These are phyloP conservation scores for Carassius gibelio DNA, from an alignment of 2,113 vertebrate species.

Conservation along the genomic window DNA sequence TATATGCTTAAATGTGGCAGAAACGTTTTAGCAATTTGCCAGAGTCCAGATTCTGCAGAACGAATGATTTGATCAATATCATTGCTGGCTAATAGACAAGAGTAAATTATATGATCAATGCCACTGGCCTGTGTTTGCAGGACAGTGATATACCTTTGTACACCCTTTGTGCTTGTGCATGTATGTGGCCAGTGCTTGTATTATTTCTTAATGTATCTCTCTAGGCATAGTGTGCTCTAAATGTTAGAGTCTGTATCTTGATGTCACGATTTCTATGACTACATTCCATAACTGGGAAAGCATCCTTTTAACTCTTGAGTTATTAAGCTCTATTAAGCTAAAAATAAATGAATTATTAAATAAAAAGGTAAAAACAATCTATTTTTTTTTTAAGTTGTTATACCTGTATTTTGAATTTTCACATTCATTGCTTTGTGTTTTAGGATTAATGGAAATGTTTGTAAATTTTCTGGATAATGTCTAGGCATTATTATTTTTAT, in stretches of 20 bases:
- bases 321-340: too few species aligned
- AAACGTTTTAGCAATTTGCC: conserved; percentile 77
- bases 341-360: too few species aligned
- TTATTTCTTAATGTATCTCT: not conserved
- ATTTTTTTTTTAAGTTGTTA: too few species aligned
- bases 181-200: conserved; percentile 18
- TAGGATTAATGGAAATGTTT: too few species aligned
- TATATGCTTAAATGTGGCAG: conserved; percentile 72
- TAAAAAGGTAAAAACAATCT: too few species aligned
- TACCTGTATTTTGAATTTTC: too few species aligned
- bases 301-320: too few species aligned
- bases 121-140: conserved; percentile 58
- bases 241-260: not conserved
- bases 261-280: too few species aligned
- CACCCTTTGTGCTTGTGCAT: conserved; percentile 34
- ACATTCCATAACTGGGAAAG: too few species aligned
- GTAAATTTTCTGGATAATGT: too few species aligned
- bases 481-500: too few species aligned
- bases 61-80: conserved; percentile 82
- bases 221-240: not conserved
- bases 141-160: conserved; percentile 41
- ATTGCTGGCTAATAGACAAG: conserved; percentile 75
- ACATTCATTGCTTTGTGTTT: too few species aligned
- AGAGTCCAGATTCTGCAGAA: conserved; percentile 69
- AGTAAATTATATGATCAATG: conserved; percentile 84